phyloP scores from a whole-genome alignment of 2,888 invertebrate genomes.

The Melanostoma mellinum region DNA sequence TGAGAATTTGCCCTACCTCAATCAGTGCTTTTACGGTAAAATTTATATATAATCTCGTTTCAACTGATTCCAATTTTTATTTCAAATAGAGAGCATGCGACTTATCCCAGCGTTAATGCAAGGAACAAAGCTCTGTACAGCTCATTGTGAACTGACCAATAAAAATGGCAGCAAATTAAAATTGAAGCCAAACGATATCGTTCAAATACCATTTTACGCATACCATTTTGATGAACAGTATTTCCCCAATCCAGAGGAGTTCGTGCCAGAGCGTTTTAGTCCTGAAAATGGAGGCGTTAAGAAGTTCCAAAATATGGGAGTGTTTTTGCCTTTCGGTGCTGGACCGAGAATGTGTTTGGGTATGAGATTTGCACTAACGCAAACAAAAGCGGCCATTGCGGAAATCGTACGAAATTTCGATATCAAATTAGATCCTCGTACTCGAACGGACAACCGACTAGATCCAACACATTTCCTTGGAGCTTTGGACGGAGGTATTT shows the following conservation, averaged over 20 bases:
- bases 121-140: slow-evolving; percentile 76
- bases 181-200: slow-evolving; percentile 69
- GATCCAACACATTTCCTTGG: neutral
- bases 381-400: neutral
- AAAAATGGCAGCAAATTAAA: slow-evolving; percentile 65
- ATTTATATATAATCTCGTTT: neutral
- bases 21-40: slow-evolving; percentile 77
- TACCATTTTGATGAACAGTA: slow-evolving; percentile 82
- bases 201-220: slow-evolving; percentile 73
- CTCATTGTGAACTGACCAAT: slow-evolving; percentile 69
- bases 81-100: slow-evolving; percentile 77
- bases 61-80: neutral
- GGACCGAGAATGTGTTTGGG: slow-evolving; percentile 81
- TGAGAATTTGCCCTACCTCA: slow-evolving; percentile 76
- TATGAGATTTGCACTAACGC: slow-evolving; percentile 46
- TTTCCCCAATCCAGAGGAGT: slow-evolving; percentile 83
- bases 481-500: neutral
- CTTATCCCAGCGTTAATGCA: slow-evolving; percentile 75
- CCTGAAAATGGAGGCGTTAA: slow-evolving; percentile 77
- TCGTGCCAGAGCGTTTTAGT: slow-evolving; percentile 83
- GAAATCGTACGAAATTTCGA: neutral
- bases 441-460: neutral
- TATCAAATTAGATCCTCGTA: neutral
- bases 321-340: slow-evolving; percentile 81
- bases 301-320: slow-evolving; percentile 75